phyloP scores from a whole-genome alignment of 2,888 invertebrate species.

The Dorcus parallelipipedus region DNA sequence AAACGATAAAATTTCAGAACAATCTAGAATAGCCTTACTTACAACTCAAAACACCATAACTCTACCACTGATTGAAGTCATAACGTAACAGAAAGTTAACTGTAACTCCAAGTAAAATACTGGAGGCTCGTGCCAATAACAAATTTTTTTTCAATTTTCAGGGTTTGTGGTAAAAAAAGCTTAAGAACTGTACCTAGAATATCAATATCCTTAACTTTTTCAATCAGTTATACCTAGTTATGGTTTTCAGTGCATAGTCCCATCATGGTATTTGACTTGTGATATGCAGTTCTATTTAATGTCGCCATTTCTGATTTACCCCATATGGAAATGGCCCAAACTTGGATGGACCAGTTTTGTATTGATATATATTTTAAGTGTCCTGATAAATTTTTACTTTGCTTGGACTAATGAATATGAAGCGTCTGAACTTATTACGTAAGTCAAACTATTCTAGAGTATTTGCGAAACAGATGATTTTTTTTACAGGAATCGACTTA shows the following conservation, averaged over 20 bases:
- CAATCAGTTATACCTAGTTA: background rate
- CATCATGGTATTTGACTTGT: constrained; percentile 47
- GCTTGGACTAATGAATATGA: constrained; percentile 42
- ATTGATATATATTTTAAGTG: constrained; percentile 34
- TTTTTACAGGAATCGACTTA: constrained; percentile 33
- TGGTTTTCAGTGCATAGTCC: constrained; percentile 3
- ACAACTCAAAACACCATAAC: too few relatives aligned
- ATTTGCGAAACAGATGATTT: background rate
- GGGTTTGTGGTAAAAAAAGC: too few relatives aligned
- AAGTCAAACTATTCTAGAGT: constrained; percentile 29
- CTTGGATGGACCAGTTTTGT: constrained; percentile 38
- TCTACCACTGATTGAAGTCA: too few relatives aligned
- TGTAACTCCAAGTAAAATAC: too few relatives aligned
- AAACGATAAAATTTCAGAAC: too few relatives aligned
- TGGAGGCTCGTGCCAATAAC: too few relatives aligned
- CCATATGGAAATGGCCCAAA: constrained; percentile 44
- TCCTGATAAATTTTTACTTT: constrained; percentile 40
- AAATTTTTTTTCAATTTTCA: too few relatives aligned
- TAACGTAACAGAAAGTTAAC: too few relatives aligned
- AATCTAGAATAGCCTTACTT: too few relatives aligned
- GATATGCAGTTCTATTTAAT: constrained; percentile 50
- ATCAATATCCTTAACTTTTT: too few relatives aligned
- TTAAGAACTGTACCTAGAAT: too few relatives aligned
- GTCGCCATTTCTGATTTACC: constrained; percentile 47
- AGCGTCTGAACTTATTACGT: constrained; percentile 45